These are phyloP conservation scores for Herpetotheres cachinnans DNA, from an alignment of 2,113 vertebrate species.

Conservation along the genomic window DNA sequence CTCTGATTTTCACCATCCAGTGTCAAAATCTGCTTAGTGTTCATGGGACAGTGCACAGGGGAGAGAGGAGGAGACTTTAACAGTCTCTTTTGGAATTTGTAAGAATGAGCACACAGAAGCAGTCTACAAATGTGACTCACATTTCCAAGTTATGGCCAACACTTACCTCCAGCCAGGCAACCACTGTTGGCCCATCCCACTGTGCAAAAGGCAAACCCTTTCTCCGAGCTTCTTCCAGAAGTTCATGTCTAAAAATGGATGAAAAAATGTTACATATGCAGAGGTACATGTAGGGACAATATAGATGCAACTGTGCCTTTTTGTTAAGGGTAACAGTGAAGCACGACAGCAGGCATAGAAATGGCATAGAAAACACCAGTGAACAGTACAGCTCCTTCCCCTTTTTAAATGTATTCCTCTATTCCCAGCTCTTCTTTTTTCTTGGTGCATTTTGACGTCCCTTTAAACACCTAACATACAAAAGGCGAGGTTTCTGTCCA, in stretches of 20 bases:
- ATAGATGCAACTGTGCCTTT: not conserved
- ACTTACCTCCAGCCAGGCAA: slow-evolving; percentile 96
- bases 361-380: not conserved
- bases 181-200: slow-evolving; percentile 97
- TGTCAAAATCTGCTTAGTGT: not conserved
- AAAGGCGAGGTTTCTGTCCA: not conserved
- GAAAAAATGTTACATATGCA: slow-evolving; percentile 21
- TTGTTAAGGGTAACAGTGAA: not conserved
- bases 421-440: not conserved
- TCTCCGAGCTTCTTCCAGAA: slow-evolving; percentile 95
- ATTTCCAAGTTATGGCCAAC: not conserved
- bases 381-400: not conserved
- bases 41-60: fast-evolving
- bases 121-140: fast-evolving
- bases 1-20: not conserved
- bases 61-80: not conserved
- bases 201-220: slow-evolving; percentile 98
- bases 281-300: not conserved
- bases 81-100: not conserved
- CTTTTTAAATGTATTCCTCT: not conserved
- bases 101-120: not conserved
- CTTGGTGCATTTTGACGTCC: not conserved
- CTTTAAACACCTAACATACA: not conserved
- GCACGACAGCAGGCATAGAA: not conserved
- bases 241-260: slow-evolving; percentile 86